Base-by-base conservation (phyloP, 1,140 invertebrate genomes). In the Listronotus bonariensis region DNA sequence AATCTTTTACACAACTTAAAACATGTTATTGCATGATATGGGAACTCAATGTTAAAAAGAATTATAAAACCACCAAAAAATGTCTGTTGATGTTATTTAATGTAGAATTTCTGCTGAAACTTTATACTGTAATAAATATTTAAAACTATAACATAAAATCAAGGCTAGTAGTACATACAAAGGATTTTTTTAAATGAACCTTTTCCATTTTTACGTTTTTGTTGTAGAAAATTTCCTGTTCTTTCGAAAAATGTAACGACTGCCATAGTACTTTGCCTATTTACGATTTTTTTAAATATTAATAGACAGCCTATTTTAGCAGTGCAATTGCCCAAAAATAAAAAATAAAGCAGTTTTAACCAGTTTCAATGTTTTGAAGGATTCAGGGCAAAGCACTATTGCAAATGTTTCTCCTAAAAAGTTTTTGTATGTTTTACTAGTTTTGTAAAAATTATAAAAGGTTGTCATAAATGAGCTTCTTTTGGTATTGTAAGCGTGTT, bases 41-140 rank as follows among this genome's bases (percentile, higher is more conserved):
- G 46, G 42, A 67, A 72, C 52, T 74, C 67, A 72, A 67, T 74
- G 72, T 74, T 73, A 56, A 63, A 71, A 70, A 71, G 60, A 67
- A 67, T 59, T 55, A 59, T 17, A 49, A 61, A 67, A 66, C 59
- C 66, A 54, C 57, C 20, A 67, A 46, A 58, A 65, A 65, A 65
- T 58, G 69, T 72, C 59, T 65, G 71, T 72, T 72, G 69, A 70
- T 72, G 71, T 72, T 74, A 71, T 58, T 73, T 63, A 61, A 72
- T 73, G 68, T 74, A 72, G 64, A 69, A 66, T 64, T 72, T 74
- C 70, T 59, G 68, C 72, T 71, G 62, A 70, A 72, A 71, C 68
- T 72, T 65, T 71, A 69, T 69, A 54, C 63, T 66, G 40, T 41
- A 63, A 34, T 59, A 46, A 59, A 58, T 54, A 52, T 36, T 10